These are phyloP conservation scores for Trogon surrucura DNA, from an alignment of 2,113 vertebrate genomes.

Conservation along the genomic window DNA sequence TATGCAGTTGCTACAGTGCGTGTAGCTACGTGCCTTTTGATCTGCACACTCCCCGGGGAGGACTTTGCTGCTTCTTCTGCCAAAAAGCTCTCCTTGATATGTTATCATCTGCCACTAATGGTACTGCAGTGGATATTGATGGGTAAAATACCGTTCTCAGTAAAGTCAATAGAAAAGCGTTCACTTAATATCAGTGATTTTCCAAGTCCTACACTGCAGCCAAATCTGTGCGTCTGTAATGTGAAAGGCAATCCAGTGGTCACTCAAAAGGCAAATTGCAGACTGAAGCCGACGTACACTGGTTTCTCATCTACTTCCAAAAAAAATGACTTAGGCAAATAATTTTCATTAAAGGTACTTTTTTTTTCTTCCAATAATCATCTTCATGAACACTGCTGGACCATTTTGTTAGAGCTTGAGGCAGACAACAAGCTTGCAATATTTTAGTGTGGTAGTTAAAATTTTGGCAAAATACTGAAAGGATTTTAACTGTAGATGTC, in stretches of 20 bases:
- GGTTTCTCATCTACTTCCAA: not conserved
- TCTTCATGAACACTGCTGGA: not conserved
- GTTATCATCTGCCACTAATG: not conserved
- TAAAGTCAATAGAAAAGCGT: conserved; percentile 5
- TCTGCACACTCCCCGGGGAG: not conserved
- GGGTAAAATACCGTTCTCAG: not conserved
- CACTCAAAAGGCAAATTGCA: not conserved
- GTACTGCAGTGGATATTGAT: not conserved
- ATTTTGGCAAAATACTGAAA: conserved; percentile 43
- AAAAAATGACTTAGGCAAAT: not conserved
- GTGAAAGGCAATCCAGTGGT: not conserved
- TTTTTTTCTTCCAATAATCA: not conserved
- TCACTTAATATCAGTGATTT: not conserved
- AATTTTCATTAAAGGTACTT: not conserved
- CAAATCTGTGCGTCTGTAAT: not conserved
- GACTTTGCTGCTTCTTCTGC: not conserved
- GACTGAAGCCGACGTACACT: not conserved
- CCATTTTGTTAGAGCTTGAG: not conserved
- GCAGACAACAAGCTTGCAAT: conserved; percentile 30
- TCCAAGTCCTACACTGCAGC: not conserved
- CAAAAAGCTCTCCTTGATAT: not conserved
- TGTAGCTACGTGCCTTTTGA: not conserved
- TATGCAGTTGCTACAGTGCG: not conserved
- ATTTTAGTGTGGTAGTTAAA: conserved; percentile 40
- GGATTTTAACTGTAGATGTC: conserved; percentile 30